Conservation (phyloP, 2,113 vertebrate genomes). For the Guaruba guarouba region DNA sequence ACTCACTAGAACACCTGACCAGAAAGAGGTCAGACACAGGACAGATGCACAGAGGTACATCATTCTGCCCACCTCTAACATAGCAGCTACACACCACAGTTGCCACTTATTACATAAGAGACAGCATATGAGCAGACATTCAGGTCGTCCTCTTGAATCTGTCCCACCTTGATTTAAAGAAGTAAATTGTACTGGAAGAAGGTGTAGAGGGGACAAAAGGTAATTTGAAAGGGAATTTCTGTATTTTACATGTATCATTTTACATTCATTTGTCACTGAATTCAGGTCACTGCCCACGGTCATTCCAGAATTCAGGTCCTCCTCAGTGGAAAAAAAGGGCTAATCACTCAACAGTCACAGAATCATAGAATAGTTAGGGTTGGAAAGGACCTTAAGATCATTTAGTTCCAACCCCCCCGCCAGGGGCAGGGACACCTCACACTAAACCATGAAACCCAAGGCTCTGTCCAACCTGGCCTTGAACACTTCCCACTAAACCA, state of each 20-base stretch:
- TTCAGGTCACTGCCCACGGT: background rate
- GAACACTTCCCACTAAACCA: too few species aligned
- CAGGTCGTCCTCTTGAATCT: background rate
- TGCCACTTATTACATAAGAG: too few species aligned
- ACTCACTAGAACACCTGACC: background rate
- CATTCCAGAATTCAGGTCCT: background rate
- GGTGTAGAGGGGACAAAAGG: background rate
- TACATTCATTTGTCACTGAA: background rate
- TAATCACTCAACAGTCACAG: background rate
- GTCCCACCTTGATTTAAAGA: background rate
- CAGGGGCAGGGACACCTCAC: too few species aligned
- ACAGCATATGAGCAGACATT: accelerated
- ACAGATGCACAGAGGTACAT: background rate
- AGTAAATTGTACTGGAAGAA: background rate
- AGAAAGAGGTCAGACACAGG: background rate
- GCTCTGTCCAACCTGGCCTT: too few species aligned
- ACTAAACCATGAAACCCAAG: too few species aligned
- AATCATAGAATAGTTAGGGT: too few species aligned
- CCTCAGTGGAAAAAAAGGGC: background rate
- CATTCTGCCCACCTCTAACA: background rate
- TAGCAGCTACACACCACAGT: background rate
- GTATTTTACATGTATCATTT: background rate
- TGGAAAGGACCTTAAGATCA: too few species aligned
- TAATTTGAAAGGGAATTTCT: background rate
- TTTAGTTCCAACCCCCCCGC: too few species aligned